phyloP scores from a whole-genome alignment of 1,140 invertebrate species.

The Pararge aegeria region DNA sequence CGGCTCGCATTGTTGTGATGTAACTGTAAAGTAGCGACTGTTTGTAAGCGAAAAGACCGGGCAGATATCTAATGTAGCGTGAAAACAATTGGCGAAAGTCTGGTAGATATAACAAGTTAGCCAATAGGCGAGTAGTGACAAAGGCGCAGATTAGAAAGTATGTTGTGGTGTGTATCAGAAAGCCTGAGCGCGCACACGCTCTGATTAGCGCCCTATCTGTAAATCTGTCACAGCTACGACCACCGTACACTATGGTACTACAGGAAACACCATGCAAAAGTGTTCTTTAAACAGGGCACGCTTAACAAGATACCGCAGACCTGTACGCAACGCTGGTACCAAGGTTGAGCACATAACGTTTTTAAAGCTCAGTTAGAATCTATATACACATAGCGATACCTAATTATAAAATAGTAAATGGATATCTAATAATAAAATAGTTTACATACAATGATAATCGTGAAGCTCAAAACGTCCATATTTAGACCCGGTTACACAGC shows the following conservation, averaged over 20 bases:
- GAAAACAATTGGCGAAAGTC: conserved; percentile 79
- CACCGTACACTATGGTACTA: conserved; percentile 31
- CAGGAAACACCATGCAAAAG: conserved; percentile 25
- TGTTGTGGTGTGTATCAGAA: conserved; percentile 71
- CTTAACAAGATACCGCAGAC: conserved; percentile 24
- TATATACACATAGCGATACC: no score
- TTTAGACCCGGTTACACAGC: no score
- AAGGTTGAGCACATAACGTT: not conserved
- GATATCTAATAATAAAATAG: no score
- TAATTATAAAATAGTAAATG: no score
- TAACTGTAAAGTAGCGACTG: conserved; percentile 44
- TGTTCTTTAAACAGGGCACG: conserved; percentile 19
- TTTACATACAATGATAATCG: no score
- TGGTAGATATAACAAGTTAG: conserved; percentile 57
- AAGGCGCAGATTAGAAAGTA: conserved; percentile 78
- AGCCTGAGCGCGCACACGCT: conserved; percentile 63
- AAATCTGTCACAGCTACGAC: conserved; percentile 61
- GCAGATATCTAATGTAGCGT: conserved; percentile 70
- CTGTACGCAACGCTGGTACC: conserved; percentile 9
- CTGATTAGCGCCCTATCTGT: conserved; percentile 74
- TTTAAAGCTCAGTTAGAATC: no score
- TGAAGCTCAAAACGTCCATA: no score
- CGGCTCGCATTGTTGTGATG: conserved; percentile 43
- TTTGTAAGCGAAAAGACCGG: conserved; percentile 54
- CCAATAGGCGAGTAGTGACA: conserved; percentile 73